Percentiles rank a stretch among this genome's conserved stretches.
Conservation (phyloP, 2,113 vertebrate species). For the Heptranchias perlo region DNA sequence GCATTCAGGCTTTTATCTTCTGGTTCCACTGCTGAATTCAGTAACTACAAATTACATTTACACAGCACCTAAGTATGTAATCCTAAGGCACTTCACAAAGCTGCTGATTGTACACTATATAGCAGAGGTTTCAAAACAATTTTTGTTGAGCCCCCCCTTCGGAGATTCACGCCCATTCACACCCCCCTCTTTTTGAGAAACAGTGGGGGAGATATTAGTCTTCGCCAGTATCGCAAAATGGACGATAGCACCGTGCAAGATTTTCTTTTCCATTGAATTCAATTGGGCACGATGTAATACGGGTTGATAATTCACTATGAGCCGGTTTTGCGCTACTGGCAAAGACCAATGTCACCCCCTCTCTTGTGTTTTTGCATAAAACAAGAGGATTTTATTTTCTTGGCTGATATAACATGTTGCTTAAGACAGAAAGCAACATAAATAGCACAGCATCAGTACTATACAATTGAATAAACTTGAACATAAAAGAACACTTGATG, state of each 20-base stretch:
- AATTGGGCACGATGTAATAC: neutral
- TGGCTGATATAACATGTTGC: neutral
- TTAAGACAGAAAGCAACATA: neutral
- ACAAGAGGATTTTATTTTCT: neutral
- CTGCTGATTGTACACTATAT: neutral
- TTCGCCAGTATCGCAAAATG: neutral
- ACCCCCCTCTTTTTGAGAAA: neutral
- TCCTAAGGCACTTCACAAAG: neutral
- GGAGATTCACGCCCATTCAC: neutral
- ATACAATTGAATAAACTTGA: neutral
- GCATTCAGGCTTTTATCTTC: neutral
- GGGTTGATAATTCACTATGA: too few species aligned
- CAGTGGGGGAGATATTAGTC: neutral
- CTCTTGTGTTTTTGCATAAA: neutral
- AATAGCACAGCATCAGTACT: neutral
- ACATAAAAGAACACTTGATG: neutral
- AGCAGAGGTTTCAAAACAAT: neutral
- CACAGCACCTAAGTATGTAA: neutral
- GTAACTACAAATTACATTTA: neutral
- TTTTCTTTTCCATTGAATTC: neutral
- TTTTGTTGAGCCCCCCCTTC: neutral
- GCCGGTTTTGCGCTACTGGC: neutral
- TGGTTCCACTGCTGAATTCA: neutral
- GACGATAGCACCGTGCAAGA: neutral
- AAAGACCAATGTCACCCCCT: neutral